Evolutionary conservation across 2,113 vertebrate species (phyloP), one percentile per base, ranked within the genome.

Genomic region (Phycodurus eques): DNA sequence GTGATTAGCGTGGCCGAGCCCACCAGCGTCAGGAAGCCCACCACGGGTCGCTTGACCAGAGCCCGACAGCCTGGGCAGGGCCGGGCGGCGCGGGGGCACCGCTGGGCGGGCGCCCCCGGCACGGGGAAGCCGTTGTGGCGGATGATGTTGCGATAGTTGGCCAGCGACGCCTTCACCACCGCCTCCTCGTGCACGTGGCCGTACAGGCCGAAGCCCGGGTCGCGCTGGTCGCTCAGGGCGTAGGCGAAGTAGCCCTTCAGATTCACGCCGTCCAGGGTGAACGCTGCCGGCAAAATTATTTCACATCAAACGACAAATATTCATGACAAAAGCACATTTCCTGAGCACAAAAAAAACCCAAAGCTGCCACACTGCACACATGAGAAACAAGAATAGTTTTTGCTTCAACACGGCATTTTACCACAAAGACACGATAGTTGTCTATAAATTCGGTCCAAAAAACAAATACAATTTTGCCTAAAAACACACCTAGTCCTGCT

Each of bases 181-280:
- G 93, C 93, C 1, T 93, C 95, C n/a, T 94, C 93, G 4, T 94
- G 93, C 39, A 91, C 63, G 0, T 95, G 94, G 80, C 93, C 93
- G 70, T 95, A 98, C 78, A 99, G 80, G 47, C 98, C 97, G 2
- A 94, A 98, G 49, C 91, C 93, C 0, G 95, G 95, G 88, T 96
- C 94, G 4, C 91, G 90, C 63, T 91, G 94, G 86, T 99, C 97
- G 8, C 83, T 97, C 74, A 99, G 94, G 7, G 95, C 95, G 78
- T 98, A 98, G 2, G 93, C 92, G 76, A 99, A 99, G 91, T 99
- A 99, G n/a, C 97, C 98, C 76, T 92, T 92, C 56, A 99, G 90
- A 84, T 98, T 96, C 42, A 99, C 88, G 0, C 93, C 94, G 71
- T 99, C 97, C 90, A 98, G 82, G 19, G 81, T 62, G 62, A 93